These are phyloP conservation scores for Loriculus beryllinus DNA, from an alignment of 2,797 vertebrate species.

Conservation along the genomic window DNA sequence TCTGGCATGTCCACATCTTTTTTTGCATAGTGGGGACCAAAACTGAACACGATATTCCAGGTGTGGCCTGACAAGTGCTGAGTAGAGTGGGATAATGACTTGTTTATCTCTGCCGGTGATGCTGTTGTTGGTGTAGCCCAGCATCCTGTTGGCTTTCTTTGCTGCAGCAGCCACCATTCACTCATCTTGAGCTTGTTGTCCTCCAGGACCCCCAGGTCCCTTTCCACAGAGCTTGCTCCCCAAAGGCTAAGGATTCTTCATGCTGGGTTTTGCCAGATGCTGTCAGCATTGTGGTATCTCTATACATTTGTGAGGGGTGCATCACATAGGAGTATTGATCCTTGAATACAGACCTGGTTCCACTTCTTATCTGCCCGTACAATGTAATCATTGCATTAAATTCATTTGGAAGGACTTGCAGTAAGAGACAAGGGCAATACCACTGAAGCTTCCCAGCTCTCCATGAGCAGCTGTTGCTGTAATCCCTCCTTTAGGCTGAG, in stretches of 20 bases:
- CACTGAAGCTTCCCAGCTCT: not conserved
- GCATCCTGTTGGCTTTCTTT: not conserved
- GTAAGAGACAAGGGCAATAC: not conserved
- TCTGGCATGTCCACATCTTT: not conserved
- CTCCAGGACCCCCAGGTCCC: not conserved
- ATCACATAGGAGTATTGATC: not conserved
- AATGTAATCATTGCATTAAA: not conserved
- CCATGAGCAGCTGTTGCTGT: not conserved
- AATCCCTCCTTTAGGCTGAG: not conserved
- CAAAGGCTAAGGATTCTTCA: not conserved
- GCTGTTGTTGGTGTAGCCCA: not conserved
- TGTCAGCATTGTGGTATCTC: not conserved
- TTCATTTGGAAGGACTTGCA: not conserved
- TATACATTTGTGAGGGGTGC: not conserved
- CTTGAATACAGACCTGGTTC: not conserved
- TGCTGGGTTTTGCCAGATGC: not conserved
- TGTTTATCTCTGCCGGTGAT: not conserved
- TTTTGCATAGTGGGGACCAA: not conserved
- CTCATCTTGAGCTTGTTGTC: not conserved
- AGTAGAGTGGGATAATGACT: not conserved
- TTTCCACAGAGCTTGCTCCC: not conserved
- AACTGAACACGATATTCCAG: not conserved
- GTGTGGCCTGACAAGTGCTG: not conserved
- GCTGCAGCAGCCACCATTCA: not conserved
- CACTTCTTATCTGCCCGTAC: rapidly evolving